A percentile compares a stretch with the other conserved stretches of the same genome.
These are phyloP conservation scores for Sebastes glaucus DNA, from an alignment of 2,797 vertebrate genomes.

Conservation along the genomic window DNA sequence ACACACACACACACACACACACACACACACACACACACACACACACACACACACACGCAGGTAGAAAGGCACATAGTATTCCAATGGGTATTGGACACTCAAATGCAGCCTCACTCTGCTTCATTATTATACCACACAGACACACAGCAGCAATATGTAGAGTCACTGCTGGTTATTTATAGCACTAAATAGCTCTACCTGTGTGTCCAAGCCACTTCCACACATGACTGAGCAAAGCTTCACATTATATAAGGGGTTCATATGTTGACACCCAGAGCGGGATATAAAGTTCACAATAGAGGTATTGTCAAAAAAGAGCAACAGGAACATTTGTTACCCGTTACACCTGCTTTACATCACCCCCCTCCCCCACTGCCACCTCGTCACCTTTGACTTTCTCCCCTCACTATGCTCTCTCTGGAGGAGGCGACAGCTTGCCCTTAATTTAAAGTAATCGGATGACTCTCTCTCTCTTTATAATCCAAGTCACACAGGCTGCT, in stretches of 20 bases:
- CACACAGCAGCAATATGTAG: slow-evolving; percentile 5
- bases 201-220: slow-evolving; percentile 27
- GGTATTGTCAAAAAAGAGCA: background rate
- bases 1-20: background rate
- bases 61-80: slow-evolving; percentile 18
- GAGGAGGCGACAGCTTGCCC: slow-evolving; percentile 72
- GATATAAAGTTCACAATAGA: background rate
- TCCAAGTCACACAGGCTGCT: slow-evolving; percentile 67
- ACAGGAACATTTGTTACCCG: background rate
- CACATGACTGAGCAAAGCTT: slow-evolving; percentile 8
- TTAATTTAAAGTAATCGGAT: slow-evolving; percentile 79
- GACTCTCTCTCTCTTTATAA: slow-evolving; percentile 73
- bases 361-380: background rate
- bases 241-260: background rate
- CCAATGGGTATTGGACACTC: slow-evolving; percentile 6
- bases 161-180: slow-evolving; percentile 1
- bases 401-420: slow-evolving; percentile 29
- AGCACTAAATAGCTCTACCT: background rate
- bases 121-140: background rate
- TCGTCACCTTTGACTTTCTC: slow-evolving; percentile 72
- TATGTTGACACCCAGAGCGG: background rate
- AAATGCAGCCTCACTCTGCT: background rate
- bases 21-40: background rate
- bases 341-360: background rate
- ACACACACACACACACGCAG: background rate